A percentile compares a stretch with the other conserved stretches of the same genome.
Conservation (phyloP, 2,888 invertebrate genomes). For the Agrilus cyanescens region DNA sequence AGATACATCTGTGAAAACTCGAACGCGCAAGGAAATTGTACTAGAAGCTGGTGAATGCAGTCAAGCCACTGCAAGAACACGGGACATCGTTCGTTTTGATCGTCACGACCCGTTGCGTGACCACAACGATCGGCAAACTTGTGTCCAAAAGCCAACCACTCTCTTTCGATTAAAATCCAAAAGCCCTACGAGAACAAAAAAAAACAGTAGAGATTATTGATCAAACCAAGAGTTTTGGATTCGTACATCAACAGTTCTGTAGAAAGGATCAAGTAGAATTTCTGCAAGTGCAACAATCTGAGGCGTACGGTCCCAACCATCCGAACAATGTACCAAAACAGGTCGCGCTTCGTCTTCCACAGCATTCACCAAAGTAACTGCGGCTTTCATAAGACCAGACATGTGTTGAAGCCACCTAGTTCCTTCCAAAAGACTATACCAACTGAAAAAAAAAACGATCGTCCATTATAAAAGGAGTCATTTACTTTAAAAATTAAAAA, state of each 20-base stretch:
- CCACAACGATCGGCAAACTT: conserved; percentile 95
- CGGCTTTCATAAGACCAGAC: conserved; percentile 70
- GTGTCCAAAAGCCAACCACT: conserved; percentile 97
- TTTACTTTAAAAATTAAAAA: conserved; percentile 3
- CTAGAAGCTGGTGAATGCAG: conserved; percentile 82
- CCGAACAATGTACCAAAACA: conserved; percentile 94
- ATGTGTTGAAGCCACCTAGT: conserved; percentile 89
- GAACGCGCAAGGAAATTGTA: conserved; percentile 86
- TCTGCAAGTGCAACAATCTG: conserved; percentile 92
- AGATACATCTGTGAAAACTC: conserved; percentile 90
- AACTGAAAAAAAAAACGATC: conserved; percentile 45
- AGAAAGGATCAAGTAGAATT: conserved; percentile 85
- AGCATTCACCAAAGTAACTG: conserved; percentile 67
- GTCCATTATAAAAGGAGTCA: not conserved
- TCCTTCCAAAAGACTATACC: conserved; percentile 78
- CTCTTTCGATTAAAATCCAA: conserved; percentile 82
- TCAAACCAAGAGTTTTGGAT: not conserved
- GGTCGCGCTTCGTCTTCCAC: conserved; percentile 73
- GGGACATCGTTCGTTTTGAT: conserved; percentile 91
- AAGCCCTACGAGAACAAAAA: conserved; percentile 59
- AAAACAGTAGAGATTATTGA: not conserved
- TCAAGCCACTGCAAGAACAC: conserved; percentile 98
- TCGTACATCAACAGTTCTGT: conserved; percentile 77
- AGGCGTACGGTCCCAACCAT: conserved; percentile 98
- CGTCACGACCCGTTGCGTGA: conserved; percentile 67